These are phyloP conservation scores for Leptodactylus fallax DNA, from an alignment of 2,797 vertebrate species.

Conservation along the genomic window DNA sequence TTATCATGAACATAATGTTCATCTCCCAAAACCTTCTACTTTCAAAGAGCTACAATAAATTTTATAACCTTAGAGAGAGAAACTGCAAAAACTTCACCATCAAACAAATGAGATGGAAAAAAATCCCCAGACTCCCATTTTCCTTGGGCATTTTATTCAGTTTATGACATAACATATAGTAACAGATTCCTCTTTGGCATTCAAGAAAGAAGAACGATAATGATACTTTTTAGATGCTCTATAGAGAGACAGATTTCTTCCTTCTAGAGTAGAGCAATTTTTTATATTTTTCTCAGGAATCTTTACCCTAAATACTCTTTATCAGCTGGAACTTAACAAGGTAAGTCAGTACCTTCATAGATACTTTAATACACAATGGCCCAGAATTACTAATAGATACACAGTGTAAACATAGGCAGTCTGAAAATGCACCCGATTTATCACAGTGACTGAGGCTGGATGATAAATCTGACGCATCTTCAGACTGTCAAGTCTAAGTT, in stretches of 20 bases:
- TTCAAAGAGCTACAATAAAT: neutral
- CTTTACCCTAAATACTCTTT: neutral
- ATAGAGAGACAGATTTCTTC: neutral
- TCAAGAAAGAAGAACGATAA: neutral
- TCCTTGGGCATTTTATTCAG: neutral
- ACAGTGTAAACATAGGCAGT: too few relatives aligned
- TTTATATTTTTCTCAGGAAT: neutral
- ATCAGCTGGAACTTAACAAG: neutral
- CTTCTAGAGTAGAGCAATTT: neutral
- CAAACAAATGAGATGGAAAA: neutral
- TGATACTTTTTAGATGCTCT: neutral
- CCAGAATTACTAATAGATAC: too few relatives aligned
- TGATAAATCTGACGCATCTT: too few relatives aligned
- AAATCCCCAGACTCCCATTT: neutral
- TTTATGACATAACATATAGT: neutral
- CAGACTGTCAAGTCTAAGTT: too few relatives aligned
- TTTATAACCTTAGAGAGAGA: neutral
- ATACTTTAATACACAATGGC: too few relatives aligned
- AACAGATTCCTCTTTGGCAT: neutral
- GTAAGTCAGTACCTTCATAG: too few relatives aligned
- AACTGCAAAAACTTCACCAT: conserved; percentile 1
- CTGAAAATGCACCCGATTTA: too few relatives aligned
- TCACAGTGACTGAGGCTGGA: too few relatives aligned
- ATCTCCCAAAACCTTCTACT: neutral
- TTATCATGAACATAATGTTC: conserved; percentile 13